phyloP scores from a whole-genome alignment of 64 coral and sea anemone species.

The Exaiptasia diaphana region DNA sequence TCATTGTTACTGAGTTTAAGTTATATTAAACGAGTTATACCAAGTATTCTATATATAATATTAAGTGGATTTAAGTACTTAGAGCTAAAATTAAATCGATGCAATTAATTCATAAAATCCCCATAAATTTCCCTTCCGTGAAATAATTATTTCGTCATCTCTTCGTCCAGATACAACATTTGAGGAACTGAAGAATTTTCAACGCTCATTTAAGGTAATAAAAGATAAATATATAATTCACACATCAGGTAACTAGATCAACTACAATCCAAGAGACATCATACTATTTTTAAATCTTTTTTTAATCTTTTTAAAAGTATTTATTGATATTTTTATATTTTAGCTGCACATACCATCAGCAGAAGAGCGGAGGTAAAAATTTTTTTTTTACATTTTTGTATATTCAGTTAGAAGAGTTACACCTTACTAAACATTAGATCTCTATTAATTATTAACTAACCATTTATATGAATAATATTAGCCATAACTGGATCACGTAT shows the following conservation, averaged over 20 bases:
- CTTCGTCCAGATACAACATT: not conserved
- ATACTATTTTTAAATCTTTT: not conserved
- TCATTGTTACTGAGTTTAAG: too few species aligned
- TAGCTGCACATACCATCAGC: not conserved
- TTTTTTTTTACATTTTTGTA: not conserved
- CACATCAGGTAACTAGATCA: not conserved
- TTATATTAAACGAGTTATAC: too few species aligned
- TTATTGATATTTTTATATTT: not conserved
- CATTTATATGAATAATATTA: not conserved
- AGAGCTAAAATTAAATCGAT: too few species aligned
- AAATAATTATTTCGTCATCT: not conserved
- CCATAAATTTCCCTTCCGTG: too few species aligned
- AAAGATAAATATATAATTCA: not conserved
- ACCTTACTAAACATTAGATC: not conserved
- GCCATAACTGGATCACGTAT: not conserved
- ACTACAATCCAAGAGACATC: not conserved
- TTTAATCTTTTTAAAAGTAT: not conserved
- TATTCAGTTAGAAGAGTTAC: not conserved
- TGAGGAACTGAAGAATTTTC: constrained; percentile 15
- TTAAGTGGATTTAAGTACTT: too few species aligned
- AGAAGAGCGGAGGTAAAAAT: not conserved
- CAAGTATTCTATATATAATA: too few species aligned
- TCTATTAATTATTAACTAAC: not conserved
- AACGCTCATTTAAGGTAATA: constrained; percentile 35
- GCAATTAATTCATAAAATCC: too few species aligned